Evolutionary conservation across 2,113 vertebrate genomes (phyloP).

Genomic region (Oncorhynchus gorbuscha): DNA sequence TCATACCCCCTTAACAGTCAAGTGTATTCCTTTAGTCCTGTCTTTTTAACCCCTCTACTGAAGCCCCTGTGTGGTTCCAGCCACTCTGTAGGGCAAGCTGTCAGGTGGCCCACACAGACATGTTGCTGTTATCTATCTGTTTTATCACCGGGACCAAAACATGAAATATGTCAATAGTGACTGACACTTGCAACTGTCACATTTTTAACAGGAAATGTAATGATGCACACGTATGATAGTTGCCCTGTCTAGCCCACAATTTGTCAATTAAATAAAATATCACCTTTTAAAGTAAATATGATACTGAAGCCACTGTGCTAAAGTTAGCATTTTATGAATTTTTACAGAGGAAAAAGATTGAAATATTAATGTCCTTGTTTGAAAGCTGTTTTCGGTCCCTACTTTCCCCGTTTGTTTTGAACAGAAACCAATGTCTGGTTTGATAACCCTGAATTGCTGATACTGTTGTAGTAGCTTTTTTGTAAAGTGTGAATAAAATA

Average conservation of each 20-base stretch:
- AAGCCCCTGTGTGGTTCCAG: constrained; percentile 59
- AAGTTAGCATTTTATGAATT: constrained; percentile 37
- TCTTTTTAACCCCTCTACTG: constrained; percentile 31
- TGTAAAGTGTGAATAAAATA: constrained; percentile 98
- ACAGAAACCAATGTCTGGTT: constrained; percentile 83
- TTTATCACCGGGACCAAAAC: constrained; percentile 12
- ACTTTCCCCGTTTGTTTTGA: constrained; percentile 70
- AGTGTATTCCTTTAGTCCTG: constrained; percentile 34
- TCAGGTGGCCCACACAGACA: constrained; percentile 3
- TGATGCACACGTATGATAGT: constrained; percentile 9
- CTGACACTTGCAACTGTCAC: constrained; percentile 13
- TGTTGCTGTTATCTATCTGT: background rate
- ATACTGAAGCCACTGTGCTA: background rate
- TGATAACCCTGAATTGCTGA: constrained; percentile 86
- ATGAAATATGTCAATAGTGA: constrained; percentile 9
- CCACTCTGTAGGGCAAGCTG: constrained; percentile 4
- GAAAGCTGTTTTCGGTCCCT: constrained; percentile 38
- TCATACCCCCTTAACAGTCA: background rate
- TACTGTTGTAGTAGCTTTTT: constrained; percentile 86
- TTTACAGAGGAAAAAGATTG: constrained; percentile 57
- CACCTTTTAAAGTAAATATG: constrained; percentile 57
- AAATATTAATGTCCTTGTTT: constrained; percentile 41
- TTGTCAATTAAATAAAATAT: constrained; percentile 19
- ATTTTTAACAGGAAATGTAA: constrained; percentile 20
- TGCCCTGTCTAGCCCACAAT: constrained; percentile 23